Base-by-base conservation (phyloP, 1,140 invertebrate genomes). In the Phymastichus coffea region DNA sequence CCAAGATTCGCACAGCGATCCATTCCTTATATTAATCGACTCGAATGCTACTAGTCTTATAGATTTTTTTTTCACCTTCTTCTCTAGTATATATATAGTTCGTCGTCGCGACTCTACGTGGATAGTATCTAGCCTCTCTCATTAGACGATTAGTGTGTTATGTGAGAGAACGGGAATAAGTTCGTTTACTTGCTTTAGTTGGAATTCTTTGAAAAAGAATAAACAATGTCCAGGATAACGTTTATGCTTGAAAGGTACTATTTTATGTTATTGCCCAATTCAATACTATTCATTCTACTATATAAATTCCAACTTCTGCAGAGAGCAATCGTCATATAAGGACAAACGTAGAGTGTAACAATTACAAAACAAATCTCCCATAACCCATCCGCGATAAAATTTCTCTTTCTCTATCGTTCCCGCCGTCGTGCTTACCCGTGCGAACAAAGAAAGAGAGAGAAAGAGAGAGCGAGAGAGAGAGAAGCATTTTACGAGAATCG, bases 1-100 rank as follows among this genome's bases (percentile, higher is more conserved):
- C 67, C 64, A 73, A 70, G 69, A 75, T 76, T 73, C 73, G 70
- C 72, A 68, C n/a, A n/a, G n/a, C 76, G 68, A 72, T 76, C 70
- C 75, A 75, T 76, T 76, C 72, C 68, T 74, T 74, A 72, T 77
- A 76, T 78, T 77, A 77, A 77, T 78, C 70, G 74, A 67, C 66
- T 67, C 65, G 48, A 64, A 55, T 19, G 35, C 30, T 10, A 12
- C 28, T 2, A 59, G 38, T 53, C 46, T 63, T 49, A 4, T 10
- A 0, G 44, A 10, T 12, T 37, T n/a, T 54, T 7, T 43, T 38
- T 46, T 22, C 15, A 9, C 46, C 43, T 26, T 41, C 19, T 19
- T 2, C 7, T 35, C 28, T 6, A 7, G 28, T 33, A 7, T 33
- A 33, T 33, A 7, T 33, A 33, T 33, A 7, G 6, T 33, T 37